Conservation (phyloP, 2,888 invertebrate species). For the Agrochola lota region DNA sequence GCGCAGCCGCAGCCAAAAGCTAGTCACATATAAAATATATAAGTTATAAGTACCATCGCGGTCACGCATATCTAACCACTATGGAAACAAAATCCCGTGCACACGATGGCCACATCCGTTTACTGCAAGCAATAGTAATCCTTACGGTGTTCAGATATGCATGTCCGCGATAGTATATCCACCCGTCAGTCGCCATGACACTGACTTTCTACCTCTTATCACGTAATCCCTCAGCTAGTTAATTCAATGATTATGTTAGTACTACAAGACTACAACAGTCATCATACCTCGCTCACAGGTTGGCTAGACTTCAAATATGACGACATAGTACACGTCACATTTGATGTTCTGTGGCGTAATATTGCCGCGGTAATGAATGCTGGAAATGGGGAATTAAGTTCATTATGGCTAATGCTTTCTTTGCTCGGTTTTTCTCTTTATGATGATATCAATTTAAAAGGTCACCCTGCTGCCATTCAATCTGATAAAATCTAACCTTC, state of each 20-base stretch:
- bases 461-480: constrained; percentile 11
- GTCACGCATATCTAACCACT: too few relatives aligned
- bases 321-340: constrained; percentile 29
- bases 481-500: constrained; percentile 27
- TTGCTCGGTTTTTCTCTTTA: background rate
- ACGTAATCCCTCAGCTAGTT: constrained; percentile 7
- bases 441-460: constrained; percentile 14
- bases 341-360: constrained; percentile 32
- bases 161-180: too few relatives aligned
- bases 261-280: constrained; percentile 8
- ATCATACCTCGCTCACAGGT: background rate
- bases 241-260: constrained; percentile 26
- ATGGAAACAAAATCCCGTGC: too few relatives aligned
- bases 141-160: too few relatives aligned
- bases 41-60: background rate
- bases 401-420: constrained; percentile 11
- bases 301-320: constrained; percentile 44
- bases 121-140: too few relatives aligned
- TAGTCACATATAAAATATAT: background rate
- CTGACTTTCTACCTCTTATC: constrained; percentile 13
- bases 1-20: background rate
- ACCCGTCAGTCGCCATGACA: background rate
- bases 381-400: constrained; percentile 2
- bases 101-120: too few relatives aligned
- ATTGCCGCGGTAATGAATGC: background rate